Evolutionary conservation across 2,113 vertebrate genomes (phyloP), one percentile per base, ranked within the genome.

Genomic region (Syngnathus scovelli): DNA sequence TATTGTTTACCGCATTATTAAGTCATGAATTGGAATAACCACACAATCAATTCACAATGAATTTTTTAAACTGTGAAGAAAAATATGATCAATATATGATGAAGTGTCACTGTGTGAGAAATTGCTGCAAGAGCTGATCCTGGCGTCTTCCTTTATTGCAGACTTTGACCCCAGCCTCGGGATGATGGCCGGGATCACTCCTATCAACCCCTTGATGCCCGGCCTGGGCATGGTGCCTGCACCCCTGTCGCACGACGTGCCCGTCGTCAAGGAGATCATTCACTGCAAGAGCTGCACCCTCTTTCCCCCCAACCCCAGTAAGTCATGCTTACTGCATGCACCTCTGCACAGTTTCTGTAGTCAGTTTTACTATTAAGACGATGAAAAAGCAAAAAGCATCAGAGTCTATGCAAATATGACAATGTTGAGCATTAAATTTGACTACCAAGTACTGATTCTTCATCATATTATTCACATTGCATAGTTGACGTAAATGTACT

Each of bases 241-340:
- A 9, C 90, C 92, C 54, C 91, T 95, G 72, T 93, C 93, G 23
- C 94, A 95, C 23, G 95, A 97, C 70, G 77, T 96, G 78, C 94
- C 95, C 0, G 88, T 95, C 5, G 85, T 92, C 19, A 98, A 98
- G 83, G 96, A 98, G 90, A 98, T 98, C 84, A 96, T 98, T 79
- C 96, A 98, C 88, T 98, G 95, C 93, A 96, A 96, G 85, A 98
- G 89, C 91, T 98, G 96, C 89, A 98, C 95, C 0, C 93, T 98
- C 68, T 98, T 98, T 75, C 96, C 96, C 4, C 93, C 96, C 6
- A 98, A 98, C 86, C 95, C 95, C 82, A 95, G 95, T 98, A 93
- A 94, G 83, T 91, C 69, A 58, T 23, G 23, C 8, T 54, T 12
- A 23, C 36, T 21, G 58, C 58, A 36, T 21, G 58, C 58, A 36